Evolutionary conservation across 2,113 vertebrate species (phyloP).

Genomic region (Mystacornis crossleyi): DNA sequence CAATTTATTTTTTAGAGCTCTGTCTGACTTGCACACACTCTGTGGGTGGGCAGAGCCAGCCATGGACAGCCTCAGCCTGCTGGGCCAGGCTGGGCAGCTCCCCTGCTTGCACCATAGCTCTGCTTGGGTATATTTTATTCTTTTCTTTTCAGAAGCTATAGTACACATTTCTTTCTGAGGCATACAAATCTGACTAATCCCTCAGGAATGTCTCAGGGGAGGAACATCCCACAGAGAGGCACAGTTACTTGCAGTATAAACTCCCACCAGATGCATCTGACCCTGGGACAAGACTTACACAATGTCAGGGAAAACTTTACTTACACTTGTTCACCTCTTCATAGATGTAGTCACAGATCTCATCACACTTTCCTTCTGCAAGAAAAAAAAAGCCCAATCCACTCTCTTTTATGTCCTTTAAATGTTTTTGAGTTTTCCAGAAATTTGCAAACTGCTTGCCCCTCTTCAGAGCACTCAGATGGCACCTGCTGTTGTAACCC

Average conservation of each 20-base stretch:
- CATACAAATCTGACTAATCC: slow-evolving; percentile 1
- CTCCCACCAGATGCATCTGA: neutral
- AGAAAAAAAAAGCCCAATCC: neutral
- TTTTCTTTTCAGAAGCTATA: neutral
- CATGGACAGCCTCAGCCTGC: neutral
- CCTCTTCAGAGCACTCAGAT: slow-evolving; percentile 70
- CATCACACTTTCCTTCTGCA: slow-evolving; percentile 66
- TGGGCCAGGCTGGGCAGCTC: neutral
- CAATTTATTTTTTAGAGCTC: neutral
- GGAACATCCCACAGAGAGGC: slow-evolving; percentile 24
- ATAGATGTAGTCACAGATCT: slow-evolving; percentile 78
- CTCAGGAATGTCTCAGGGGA: neutral
- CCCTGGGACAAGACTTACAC: neutral
- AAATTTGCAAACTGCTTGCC: neutral
- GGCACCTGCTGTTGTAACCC: slow-evolving; percentile 74
- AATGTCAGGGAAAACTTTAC: slow-evolving; percentile 59
- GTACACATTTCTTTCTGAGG: neutral
- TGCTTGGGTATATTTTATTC: neutral
- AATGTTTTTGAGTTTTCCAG: neutral
- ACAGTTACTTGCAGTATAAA: neutral
- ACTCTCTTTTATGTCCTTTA: neutral
- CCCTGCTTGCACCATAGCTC: neutral
- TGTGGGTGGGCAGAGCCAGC: neutral
- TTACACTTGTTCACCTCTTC: slow-evolving; percentile 74
- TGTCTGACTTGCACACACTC: neutral